phyloP scores from a whole-genome alignment of 2,113 vertebrate genomes.

The Crotalus viridis region DNA sequence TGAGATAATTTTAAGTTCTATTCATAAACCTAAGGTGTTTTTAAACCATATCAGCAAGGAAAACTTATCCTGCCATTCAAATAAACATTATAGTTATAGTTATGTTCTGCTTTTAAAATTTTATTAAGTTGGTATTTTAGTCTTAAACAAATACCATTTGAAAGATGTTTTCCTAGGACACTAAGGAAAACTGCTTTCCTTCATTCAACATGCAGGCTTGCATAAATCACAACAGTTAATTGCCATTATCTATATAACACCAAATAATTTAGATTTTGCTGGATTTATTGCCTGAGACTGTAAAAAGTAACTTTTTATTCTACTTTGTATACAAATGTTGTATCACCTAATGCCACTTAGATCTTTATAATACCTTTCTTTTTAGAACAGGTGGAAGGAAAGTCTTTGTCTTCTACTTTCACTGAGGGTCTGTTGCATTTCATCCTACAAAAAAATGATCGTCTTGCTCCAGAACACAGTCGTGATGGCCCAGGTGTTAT shows the following conservation, averaged over 20 bases:
- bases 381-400: constrained; percentile 95
- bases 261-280: neutral
- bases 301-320: neutral
- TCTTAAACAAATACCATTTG: neutral
- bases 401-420: constrained; percentile 97
- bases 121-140: neutral
- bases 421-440: constrained; percentile 97
- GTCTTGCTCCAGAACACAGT: constrained; percentile 91
- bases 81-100: neutral
- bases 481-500: constrained; percentile 92
- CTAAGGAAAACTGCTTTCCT: neutral
- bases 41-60: neutral
- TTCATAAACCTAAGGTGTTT: neutral
- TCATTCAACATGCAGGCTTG: neutral
- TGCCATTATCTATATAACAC: neutral
- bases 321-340: neutral
- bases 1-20: neutral
- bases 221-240: neutral
- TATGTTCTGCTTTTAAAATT: neutral
- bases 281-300: neutral
- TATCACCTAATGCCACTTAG: neutral
- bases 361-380: constrained; percentile 86
- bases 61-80: neutral
- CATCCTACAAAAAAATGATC: constrained; percentile 99
- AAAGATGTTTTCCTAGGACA: neutral